These are phyloP conservation scores for Drosophila atripex DNA, from an alignment of 2,888 invertebrate genomes.

Conservation along the genomic window DNA sequence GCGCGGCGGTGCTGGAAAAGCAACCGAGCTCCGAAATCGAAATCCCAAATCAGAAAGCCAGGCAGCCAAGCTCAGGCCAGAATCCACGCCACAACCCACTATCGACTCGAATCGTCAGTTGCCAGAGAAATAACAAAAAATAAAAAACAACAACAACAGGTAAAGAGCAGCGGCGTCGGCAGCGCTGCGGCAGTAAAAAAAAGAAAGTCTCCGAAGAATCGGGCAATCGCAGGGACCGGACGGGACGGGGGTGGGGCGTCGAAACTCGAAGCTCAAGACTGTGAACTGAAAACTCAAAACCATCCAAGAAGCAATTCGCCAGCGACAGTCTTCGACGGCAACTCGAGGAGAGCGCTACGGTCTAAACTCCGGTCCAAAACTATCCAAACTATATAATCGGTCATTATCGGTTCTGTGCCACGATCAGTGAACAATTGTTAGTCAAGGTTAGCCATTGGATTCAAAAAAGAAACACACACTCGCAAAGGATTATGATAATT, in stretches of 20 bases:
- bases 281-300: conserved; percentile 64
- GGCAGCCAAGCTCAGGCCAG: conserved; percentile 41
- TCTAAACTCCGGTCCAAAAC: conserved; percentile 17
- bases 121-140: conserved; percentile 10
- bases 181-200: conserved; percentile 39
- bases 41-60: conserved; percentile 32
- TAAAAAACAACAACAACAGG: conserved; percentile 62
- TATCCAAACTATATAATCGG: conserved; percentile 20
- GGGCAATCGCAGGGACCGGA: conserved; percentile 26
- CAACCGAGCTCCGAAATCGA: conserved; percentile 59
- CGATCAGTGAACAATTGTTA: conserved; percentile 25
- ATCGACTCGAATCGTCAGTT: conserved; percentile 55
- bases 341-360: conserved; percentile 69
- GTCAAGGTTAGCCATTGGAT: conserved; percentile 44
- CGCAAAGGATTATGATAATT: background rate
- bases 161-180: conserved; percentile 46
- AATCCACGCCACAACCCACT: conserved; percentile 51
- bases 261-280: conserved; percentile 23
- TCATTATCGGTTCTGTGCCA: conserved; percentile 35
- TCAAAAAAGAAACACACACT: conserved; percentile 3
- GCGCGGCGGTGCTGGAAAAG: conserved; percentile 75
- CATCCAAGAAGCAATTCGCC: conserved; percentile 76
- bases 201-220: conserved; percentile 71
- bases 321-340: conserved; percentile 80
- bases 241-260: conserved; percentile 45